Percentiles rank a stretch among this genome's conserved stretches.
Evolutionary conservation across 2,797 vertebrate genomes (phyloP).

Genomic region (Mormyrops attenuatus): DNA sequence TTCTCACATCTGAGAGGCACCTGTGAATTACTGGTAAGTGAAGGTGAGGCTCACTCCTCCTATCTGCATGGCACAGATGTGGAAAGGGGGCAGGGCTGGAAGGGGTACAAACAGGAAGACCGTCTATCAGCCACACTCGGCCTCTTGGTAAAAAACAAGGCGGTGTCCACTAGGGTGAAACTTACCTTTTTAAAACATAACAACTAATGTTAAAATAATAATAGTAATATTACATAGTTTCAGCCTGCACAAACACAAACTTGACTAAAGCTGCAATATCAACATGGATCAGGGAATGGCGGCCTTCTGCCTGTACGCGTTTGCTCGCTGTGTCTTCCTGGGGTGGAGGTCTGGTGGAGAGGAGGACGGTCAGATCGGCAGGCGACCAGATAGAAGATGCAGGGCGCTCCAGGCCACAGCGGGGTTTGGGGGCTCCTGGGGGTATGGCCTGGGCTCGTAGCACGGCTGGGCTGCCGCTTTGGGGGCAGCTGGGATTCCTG

Average conservation of each 20-base stretch:
- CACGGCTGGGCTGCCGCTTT: conserved; percentile 70
- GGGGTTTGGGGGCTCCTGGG: conserved; percentile 62
- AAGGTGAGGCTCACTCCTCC: not conserved
- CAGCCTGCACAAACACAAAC: conserved; percentile 37
- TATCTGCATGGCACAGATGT: not conserved
- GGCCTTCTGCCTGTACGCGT: not conserved
- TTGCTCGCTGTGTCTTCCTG: not conserved
- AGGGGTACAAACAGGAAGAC: not conserved
- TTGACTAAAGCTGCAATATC: conserved; percentile 32
- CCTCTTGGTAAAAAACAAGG: not conserved
- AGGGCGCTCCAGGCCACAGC: conserved; percentile 67
- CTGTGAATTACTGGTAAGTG: not conserved
- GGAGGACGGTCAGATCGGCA: conserved; percentile 59
- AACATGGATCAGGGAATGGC: conserved; percentile 33
- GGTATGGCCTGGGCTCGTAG: conserved; percentile 51
- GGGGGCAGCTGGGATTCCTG: conserved; percentile 38
- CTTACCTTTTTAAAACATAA: not conserved
- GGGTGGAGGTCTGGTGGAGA: conserved; percentile 7
- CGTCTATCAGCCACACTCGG: not conserved
- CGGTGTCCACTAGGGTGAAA: not conserved
- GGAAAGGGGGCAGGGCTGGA: not conserved
- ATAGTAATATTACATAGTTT: conserved; percentile 67
- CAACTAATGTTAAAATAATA: conserved; percentile 5
- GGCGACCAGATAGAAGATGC: conserved; percentile 65
- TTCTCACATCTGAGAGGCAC: not conserved